Conservation (phyloP, 92 coral and sea anemone species). For the Palythoa grandiflora region DNA sequence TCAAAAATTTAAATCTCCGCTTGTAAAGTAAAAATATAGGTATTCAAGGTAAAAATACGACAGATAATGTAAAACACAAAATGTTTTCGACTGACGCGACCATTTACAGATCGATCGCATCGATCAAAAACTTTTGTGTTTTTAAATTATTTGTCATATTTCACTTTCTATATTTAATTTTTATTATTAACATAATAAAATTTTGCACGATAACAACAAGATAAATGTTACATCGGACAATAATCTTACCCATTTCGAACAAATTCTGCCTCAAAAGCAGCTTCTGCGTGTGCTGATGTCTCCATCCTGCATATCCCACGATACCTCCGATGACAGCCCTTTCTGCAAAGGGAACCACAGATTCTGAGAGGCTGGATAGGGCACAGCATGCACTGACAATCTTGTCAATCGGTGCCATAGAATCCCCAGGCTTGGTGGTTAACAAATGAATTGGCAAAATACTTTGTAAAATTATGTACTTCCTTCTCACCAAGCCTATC, state of each 20-base stretch:
- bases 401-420: conserved; percentile 55
- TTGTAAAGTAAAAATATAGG: too few species aligned
- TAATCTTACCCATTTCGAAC: background rate
- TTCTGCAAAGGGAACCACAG: conserved; percentile 66
- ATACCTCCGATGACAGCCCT: background rate
- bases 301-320: background rate
- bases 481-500: conserved; percentile 63
- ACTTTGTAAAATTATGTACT: conserved; percentile 62
- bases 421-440: conserved; percentile 40
- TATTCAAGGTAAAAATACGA: too few species aligned
- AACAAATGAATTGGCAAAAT: conserved; percentile 43
- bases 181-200: background rate
- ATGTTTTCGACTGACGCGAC: too few species aligned
- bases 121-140: background rate
- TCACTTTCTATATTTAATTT: background rate
- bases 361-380: conserved; percentile 52
- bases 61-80: too few species aligned
- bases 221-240: background rate
- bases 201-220: background rate
- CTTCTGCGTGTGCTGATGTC: background rate
- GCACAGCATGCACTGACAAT: conserved; percentile 69
- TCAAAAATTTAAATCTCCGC: too few species aligned
- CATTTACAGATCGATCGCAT: background rate
- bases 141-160: background rate
- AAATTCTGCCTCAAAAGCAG: background rate